Evolutionary conservation across 2,797 vertebrate genomes (phyloP).

Genomic region (Phyllotis vaccarum): DNA sequence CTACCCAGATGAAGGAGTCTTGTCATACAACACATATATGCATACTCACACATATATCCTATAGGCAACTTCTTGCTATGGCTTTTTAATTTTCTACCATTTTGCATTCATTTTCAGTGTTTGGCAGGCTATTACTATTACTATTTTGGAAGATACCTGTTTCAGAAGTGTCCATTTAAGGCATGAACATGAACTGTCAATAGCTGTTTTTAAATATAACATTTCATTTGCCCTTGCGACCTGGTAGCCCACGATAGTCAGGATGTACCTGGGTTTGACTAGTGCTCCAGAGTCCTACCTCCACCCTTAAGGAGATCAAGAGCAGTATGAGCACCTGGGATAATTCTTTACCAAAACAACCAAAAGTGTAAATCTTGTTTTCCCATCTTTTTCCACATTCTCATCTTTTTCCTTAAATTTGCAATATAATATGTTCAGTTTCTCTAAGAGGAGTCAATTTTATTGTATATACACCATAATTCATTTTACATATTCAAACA

Average conservation of each 20-base stretch:
- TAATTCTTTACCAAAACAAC: neutral
- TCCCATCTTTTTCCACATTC: neutral
- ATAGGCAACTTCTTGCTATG: neutral
- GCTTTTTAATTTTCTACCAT: neutral
- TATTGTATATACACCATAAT: neutral
- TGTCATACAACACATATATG: no score
- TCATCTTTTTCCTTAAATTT: neutral
- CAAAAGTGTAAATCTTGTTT: neutral
- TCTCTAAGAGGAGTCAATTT: neutral
- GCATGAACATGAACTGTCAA: neutral
- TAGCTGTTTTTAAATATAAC: neutral
- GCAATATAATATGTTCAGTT: neutral
- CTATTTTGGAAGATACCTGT: neutral
- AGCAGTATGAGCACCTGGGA: rapidly evolving
- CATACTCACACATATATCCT: neutral
- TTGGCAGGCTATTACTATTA: neutral
- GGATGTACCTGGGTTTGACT: rapidly evolving
- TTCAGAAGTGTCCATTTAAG: neutral
- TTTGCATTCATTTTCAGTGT: neutral
- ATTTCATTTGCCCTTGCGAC: neutral
- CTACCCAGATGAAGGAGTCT: neutral
- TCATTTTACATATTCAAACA: neutral
- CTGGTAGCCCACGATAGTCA: rapidly evolving
- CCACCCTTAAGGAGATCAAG: neutral
- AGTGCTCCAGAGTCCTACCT: rapidly evolving